Evolutionary conservation across 2,888 invertebrate species (phyloP).

Genomic region (Tipula lateralis): DNA sequence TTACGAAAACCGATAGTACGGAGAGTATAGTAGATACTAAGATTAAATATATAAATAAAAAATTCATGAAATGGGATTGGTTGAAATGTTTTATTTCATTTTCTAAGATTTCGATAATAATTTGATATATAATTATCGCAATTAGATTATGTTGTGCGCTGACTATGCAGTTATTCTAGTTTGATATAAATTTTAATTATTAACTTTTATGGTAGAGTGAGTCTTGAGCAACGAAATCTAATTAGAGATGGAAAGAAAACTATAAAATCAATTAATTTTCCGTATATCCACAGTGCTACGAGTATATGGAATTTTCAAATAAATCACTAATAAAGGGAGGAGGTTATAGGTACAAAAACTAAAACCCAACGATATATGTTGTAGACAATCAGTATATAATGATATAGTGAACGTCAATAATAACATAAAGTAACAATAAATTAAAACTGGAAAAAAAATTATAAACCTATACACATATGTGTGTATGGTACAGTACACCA

Average conservation of each 20-base stretch:
- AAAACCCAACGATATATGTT: neutral
- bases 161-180: neutral
- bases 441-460: slow-evolving; percentile 1
- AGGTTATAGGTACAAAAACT: slow-evolving; percentile 14
- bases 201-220: neutral
- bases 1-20: neutral
- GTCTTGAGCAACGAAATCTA: neutral
- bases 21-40: slow-evolving; percentile 4
- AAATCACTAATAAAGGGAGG: slow-evolving; percentile 11
- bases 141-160: neutral
- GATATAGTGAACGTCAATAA: slow-evolving; percentile 24
- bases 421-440: slow-evolving; percentile 19
- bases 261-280: slow-evolving; percentile 24
- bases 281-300: neutral
- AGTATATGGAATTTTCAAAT: neutral
- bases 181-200: slow-evolving; percentile 1
- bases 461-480: neutral
- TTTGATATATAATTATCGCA: slow-evolving; percentile 9
- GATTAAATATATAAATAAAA: slow-evolving; percentile 24
- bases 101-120: slow-evolving; percentile 15
- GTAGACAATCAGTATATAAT: slow-evolving; percentile 24
- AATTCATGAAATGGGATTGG: slow-evolving; percentile 24
- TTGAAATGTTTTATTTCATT: neutral
- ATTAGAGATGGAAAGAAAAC: neutral
- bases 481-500: neutral